A percentile compares a stretch with the other conserved stretches of the same genome.
Evolutionary conservation across 2,888 invertebrate species (phyloP).

Genomic region (Lasius platythorax): DNA sequence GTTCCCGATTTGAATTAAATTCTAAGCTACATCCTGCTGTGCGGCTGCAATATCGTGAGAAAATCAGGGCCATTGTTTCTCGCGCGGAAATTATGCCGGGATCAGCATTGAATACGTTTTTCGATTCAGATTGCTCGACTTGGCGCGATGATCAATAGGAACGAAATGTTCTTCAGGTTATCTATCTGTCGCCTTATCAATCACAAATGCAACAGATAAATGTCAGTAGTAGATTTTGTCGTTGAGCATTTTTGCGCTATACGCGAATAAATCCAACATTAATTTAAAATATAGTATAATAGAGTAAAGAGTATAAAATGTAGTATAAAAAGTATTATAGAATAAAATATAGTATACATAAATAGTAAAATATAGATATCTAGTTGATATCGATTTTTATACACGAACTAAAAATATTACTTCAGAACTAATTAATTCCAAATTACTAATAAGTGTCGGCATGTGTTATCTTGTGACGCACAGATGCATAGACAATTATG

Average conservation of each 20-base stretch:
- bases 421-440: neutral
- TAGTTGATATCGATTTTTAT: neutral
- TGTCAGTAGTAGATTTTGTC: neutral
- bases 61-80: constrained; percentile 43
- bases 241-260: neutral
- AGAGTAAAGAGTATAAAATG: too few relatives aligned
- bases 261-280: neutral
- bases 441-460: neutral
- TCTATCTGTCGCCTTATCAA: constrained; percentile 10
- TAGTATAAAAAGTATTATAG: too few relatives aligned
- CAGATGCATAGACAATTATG: neutral
- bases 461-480: neutral
- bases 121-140: constrained; percentile 11
- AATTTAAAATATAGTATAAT: neutral
- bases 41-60: constrained; percentile 42
- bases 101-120: constrained; percentile 37
- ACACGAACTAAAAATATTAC: neutral
- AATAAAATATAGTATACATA: too few relatives aligned
- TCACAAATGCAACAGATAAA: neutral
- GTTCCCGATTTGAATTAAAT: constrained; percentile 53
- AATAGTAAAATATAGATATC: too few relatives aligned
- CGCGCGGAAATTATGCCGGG: constrained; percentile 28
- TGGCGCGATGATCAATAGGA: constrained; percentile 15
- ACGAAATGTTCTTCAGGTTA: constrained; percentile 24
- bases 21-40: constrained; percentile 49